Evolutionary conservation across 2,113 vertebrate genomes (phyloP), one percentile per base, ranked within the genome.

Genomic region (Cichladusa arquata): DNA sequence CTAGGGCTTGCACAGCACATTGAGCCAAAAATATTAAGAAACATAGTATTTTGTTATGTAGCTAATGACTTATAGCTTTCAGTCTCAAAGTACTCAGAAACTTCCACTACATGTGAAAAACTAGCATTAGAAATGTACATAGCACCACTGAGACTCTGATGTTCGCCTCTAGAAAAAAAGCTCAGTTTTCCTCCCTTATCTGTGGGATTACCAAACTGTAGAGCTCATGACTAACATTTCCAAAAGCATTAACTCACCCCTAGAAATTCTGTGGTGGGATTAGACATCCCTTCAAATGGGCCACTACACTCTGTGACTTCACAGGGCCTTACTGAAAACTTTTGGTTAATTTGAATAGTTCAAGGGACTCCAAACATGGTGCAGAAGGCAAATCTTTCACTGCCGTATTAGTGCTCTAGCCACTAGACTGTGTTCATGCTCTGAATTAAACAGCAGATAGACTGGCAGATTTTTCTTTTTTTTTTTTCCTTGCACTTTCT

Each of bases 21-120:
- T 33, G 31, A 81, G 85, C 92, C 81, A 91, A 93, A 95, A 90
- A 84, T 47, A 92, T 62, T 84, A 91, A 88, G 91, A 93, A 94
- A 76, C 47, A 25, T 1, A 69, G 66, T 79, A 87, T 92, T 87
- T 81, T 69, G 45, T 86, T 84, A 65, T 47, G 66, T 42, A 80
- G 70, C 53, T 78, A 81, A 89, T 76, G 78, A 85, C 81, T 85
- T 94, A 19, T 2, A 80, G 64, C 23, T 86, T 90, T 90, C 58
- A 51, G 51, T 57, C 70, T 89, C 62, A 50, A 56, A 90, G 38
- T 31, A 66, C 48, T 90, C 62, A 74, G 69, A 79, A 93, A 78
- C 28, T 62, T 88, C 29, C 14, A 66, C 33, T 24, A 57, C 56
- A 40, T 25, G 56, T 81, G 85, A 51, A 81, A 93, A 83, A 64